A percentile compares a stretch with the other conserved stretches of the same genome.
phyloP scores from a whole-genome alignment of 2,797 vertebrate species.

The Pseudomugil tenellus region DNA sequence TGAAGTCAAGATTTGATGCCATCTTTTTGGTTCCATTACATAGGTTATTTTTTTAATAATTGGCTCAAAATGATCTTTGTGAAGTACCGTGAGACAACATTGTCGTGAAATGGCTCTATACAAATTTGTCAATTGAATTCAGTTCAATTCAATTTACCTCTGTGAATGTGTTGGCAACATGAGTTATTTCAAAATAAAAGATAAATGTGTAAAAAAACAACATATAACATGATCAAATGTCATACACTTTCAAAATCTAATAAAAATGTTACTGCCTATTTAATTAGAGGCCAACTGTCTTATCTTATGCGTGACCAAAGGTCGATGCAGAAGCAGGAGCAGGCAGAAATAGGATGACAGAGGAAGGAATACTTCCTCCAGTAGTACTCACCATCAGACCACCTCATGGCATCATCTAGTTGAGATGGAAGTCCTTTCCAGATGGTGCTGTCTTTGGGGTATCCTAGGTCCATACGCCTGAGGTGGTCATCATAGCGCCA shows the following conservation, averaged over 20 bases:
- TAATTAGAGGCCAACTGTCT: background rate
- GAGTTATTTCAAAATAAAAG: slow-evolving; percentile 35
- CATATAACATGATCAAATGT: background rate
- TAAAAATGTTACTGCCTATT: background rate
- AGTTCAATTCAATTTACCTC: slow-evolving; percentile 40
- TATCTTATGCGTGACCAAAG: background rate
- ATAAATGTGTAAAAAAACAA: slow-evolving; percentile 25
- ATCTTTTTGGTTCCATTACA: no score
- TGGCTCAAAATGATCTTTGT: no score
- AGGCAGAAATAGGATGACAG: background rate
- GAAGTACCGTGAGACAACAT: no score
- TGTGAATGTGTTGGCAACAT: slow-evolving; percentile 37
- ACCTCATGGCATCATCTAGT: slow-evolving; percentile 93
- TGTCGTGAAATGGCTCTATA: no score
- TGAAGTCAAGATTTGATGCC: no score
- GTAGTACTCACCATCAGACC: slow-evolving; percentile 92
- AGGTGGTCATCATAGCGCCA: slow-evolving; percentile 94
- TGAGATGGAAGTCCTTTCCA: slow-evolving; percentile 92
- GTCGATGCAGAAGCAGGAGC: background rate
- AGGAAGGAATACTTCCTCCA: background rate
- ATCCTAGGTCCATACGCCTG: slow-evolving; percentile 90
- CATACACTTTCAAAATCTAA: background rate
- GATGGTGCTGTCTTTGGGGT: slow-evolving; percentile 87
- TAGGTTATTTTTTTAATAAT: no score
- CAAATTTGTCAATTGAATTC: no score